Evolutionary conservation across 2,888 invertebrate genomes (phyloP), one percentile per base, ranked within the genome.

Genomic region (Myathropa florea): DNA sequence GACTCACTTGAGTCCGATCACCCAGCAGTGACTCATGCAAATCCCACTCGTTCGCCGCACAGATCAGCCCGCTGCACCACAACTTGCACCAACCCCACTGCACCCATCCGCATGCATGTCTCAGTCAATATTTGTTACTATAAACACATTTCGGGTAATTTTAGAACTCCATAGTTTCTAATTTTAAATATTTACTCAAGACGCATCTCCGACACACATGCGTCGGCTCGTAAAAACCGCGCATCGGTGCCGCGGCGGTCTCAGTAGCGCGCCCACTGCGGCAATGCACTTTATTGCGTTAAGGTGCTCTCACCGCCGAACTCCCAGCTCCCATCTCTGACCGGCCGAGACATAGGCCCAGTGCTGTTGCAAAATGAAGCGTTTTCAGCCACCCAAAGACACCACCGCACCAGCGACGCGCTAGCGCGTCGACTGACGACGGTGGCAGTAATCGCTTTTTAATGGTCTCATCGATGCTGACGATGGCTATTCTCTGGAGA

Each of bases 131-230:
- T 67, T 82, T 60, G 65, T 71, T 77, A 55, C 65, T 71, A 65
- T 76, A 82, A 82, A 82, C 76, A 77, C 65, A 76, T 76, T 77
- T 76, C 26, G 33, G 61, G 72, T 83, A 83, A 73, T 73, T 83
- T 78, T 78, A 83, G 78, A 72, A 65, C 59, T 67, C 63, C 14
- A 14, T 18, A 68, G 33, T 36, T 18, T 68, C 83, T 83, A 83
- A 78, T 23, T 78, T 78, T 73, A 73, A 83, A 78, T 73, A 73
- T 78, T 78, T 78, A 83, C 72, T 63, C 36, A 78, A 77, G 73
- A 82, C 70, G 70, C 57, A 82, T 60, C 70, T 59, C 24, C 46
- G 46, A 75, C 59, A 72, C 61, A 81, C 64, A 81, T 76, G 81
- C 57, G 63, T 75, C 68, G 55, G 63, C 39, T 68, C 61, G 39